Evolutionary conservation across 2,113 vertebrate species (phyloP).

Genomic region (Phrynosoma platyrhinos): DNA sequence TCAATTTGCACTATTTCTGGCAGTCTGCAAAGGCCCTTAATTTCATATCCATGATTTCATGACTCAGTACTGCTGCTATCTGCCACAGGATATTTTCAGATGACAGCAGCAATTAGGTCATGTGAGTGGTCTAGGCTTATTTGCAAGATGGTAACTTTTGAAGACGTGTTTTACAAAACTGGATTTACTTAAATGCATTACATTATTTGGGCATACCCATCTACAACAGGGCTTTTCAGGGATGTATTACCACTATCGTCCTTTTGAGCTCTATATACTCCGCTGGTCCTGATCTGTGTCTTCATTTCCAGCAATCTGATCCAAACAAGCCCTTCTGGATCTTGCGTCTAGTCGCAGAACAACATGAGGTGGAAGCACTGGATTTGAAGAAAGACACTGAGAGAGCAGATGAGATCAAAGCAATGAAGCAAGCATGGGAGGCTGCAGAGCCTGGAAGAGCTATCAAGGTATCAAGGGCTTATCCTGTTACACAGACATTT

Average conservation of each 20-base stretch:
- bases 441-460: constrained; percentile 84
- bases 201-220: not conserved
- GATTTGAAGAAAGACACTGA: constrained; percentile 87
- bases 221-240: not conserved
- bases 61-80: not conserved
- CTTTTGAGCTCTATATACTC: not conserved
- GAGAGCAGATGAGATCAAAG: constrained; percentile 84
- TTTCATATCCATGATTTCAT: not conserved
- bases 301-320: constrained; percentile 71
- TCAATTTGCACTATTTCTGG: too few relatives aligned
- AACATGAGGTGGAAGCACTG: constrained; percentile 73
- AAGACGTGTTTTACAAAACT: not conserved
- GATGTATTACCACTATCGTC: not conserved
- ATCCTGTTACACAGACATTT: not conserved
- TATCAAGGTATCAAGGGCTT: constrained; percentile 80
- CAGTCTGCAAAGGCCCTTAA: too few relatives aligned
- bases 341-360: constrained; percentile 83
- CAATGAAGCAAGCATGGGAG: constrained; percentile 91
- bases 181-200: too few relatives aligned
- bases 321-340: constrained; percentile 81
- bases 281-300: not conserved
- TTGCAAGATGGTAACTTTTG: not conserved
- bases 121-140: not conserved
- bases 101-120: not conserved
- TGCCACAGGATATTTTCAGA: not conserved